These are phyloP conservation scores for Balaeniceps rex DNA, from an alignment of 2,113 vertebrate genomes.

Conservation along the genomic window DNA sequence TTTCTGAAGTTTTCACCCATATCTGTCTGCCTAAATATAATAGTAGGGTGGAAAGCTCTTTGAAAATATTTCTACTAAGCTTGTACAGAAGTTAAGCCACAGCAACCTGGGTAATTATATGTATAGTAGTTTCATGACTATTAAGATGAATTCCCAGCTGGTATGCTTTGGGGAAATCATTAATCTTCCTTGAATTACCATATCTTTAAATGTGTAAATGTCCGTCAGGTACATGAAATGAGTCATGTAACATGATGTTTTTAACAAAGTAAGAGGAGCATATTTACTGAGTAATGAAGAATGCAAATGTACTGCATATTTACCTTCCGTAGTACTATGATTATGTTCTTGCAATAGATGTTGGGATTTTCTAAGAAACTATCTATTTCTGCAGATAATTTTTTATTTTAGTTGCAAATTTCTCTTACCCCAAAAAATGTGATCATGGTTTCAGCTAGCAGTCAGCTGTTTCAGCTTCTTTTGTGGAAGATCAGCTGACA, in stretches of 20 bases:
- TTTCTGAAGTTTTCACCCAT: background rate
- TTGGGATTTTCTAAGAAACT: background rate
- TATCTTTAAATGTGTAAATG: background rate
- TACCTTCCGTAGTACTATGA: background rate
- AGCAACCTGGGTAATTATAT: background rate
- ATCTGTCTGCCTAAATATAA: background rate
- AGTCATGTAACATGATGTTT: background rate
- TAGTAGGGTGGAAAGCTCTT: background rate
- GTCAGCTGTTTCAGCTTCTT: background rate
- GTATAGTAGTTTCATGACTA: background rate
- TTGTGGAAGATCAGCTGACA: background rate
- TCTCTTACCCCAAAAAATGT: background rate
- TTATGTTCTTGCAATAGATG: background rate
- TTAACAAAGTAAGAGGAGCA: background rate
- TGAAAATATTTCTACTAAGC: background rate
- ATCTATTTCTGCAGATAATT: background rate
- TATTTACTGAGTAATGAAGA: background rate
- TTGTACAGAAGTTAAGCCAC: background rate
- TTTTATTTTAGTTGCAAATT: background rate
- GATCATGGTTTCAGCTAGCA: background rate
- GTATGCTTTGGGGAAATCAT: background rate
- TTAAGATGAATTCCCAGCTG: background rate
- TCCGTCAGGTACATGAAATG: background rate
- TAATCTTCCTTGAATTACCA: background rate
- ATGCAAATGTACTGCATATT: background rate